phyloP scores from a whole-genome alignment of 2,797 vertebrate genomes.

The Amphiprion clarkii region DNA sequence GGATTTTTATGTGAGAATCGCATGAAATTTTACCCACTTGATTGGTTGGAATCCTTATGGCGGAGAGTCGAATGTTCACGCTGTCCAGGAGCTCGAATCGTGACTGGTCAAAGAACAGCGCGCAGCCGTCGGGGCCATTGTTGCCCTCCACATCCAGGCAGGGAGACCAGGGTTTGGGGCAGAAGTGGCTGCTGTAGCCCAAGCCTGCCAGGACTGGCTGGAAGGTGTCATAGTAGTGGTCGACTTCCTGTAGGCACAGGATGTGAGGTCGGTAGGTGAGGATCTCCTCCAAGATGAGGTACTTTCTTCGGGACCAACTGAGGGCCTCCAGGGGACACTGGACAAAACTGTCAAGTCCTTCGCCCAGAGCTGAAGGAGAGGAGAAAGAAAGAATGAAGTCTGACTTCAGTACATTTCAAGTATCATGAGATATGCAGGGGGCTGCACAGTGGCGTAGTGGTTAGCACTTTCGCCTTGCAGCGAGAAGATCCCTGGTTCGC shows the following conservation, averaged over 20 bases:
- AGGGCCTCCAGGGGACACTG: constrained; percentile 94
- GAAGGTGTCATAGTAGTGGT: constrained; percentile 97
- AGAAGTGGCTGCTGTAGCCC: constrained; percentile 93
- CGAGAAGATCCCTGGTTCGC: no score
- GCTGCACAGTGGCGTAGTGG: no score
- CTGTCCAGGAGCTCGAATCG: constrained; percentile 89
- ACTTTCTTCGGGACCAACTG: constrained; percentile 95
- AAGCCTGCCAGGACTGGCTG: constrained; percentile 91
- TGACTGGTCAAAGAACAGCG: constrained; percentile 90
- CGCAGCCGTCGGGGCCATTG: constrained; percentile 96
- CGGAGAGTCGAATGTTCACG: constrained; percentile 87
- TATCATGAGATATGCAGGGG: background rate
- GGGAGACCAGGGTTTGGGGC: constrained; percentile 94
- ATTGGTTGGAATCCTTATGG: constrained; percentile 94
- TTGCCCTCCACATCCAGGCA: constrained; percentile 93
- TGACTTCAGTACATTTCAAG: background rate
- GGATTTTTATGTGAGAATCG: background rate
- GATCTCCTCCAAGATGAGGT: constrained; percentile 96
- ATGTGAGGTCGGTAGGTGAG: constrained; percentile 93
- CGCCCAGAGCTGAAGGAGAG: constrained; percentile 90
- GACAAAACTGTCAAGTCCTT: constrained; percentile 95
- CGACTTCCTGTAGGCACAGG: constrained; percentile 96
- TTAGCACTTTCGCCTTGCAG: no score
- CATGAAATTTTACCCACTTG: constrained; percentile 77
- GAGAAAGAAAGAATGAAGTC: constrained; percentile 3